phyloP scores from a whole-genome alignment of 1,140 invertebrate species.

The Zaprionus lachaisei region DNA sequence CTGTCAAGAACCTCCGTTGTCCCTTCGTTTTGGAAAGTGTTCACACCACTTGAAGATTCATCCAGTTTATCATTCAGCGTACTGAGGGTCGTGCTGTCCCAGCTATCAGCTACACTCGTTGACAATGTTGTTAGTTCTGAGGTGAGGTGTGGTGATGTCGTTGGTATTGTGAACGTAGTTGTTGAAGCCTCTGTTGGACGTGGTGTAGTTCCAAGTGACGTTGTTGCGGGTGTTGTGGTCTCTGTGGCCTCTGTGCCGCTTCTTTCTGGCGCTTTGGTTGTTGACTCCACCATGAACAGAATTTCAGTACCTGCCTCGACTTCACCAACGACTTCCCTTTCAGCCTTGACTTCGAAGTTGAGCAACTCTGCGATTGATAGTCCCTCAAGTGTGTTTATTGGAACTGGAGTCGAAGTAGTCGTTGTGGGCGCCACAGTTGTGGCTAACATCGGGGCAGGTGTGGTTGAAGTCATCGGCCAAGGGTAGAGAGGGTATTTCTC shows the following conservation, averaged over 20 bases:
- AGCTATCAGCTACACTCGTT: neutral
- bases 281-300: constrained; percentile 26
- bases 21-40: neutral
- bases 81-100: constrained; percentile 9
- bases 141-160: neutral
- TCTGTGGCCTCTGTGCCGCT: neutral
- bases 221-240: constrained; percentile 3
- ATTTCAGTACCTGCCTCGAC: constrained; percentile 33
- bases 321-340: constrained; percentile 17
- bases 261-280: neutral
- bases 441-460: neutral
- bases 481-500: constrained; percentile 20
- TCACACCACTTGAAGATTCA: neutral
- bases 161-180: neutral
- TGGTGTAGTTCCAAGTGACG: neutral
- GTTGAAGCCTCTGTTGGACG: neutral
- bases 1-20: neutral
- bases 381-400: constrained; percentile 6
- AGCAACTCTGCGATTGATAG: constrained; percentile 29
- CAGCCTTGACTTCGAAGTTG: constrained; percentile 15
- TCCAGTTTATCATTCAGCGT: neutral
- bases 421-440: constrained; percentile 7
- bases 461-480: neutral
- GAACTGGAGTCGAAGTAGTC: neutral
- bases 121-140: neutral